These are phyloP conservation scores for Eucidaris tribuloides DNA, from an alignment of 35 echinoderm and acorn worm genomes.

Conservation along the genomic window DNA sequence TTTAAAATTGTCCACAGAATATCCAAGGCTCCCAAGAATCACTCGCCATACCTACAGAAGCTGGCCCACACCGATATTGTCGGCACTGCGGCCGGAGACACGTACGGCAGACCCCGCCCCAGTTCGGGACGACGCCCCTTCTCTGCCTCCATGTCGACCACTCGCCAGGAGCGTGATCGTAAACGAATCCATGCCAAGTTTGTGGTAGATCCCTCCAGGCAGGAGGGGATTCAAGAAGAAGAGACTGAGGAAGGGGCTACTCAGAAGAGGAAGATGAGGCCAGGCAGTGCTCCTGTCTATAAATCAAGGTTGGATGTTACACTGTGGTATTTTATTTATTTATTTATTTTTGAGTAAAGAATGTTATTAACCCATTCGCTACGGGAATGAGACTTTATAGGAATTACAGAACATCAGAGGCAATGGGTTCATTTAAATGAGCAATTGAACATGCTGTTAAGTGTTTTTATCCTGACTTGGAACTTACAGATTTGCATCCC, in stretches of 20 bases:
- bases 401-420: too few relatives aligned
- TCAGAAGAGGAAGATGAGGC: slow-evolving; percentile 42
- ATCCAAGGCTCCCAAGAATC: slow-evolving; percentile 37
- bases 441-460: too few relatives aligned
- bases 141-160: slow-evolving; percentile 34
- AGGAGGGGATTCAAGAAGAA: slow-evolving; percentile 5
- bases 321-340: too few relatives aligned
- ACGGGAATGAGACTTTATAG: too few relatives aligned
- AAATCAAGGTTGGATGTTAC: slow-evolving; percentile 55
- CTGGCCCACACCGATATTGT: slow-evolving; percentile 51
- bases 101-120: not conserved
- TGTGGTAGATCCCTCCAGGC: slow-evolving; percentile 43
- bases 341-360: too few relatives aligned
- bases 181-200: slow-evolving; percentile 77
- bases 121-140: slow-evolving; percentile 34
- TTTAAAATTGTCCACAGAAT: slow-evolving; percentile 48
- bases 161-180: slow-evolving; percentile 34
- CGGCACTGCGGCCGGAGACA: not conserved
- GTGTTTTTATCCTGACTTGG: too few relatives aligned
- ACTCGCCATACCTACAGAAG: slow-evolving; percentile 80
- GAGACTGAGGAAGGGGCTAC: slow-evolving; percentile 43
- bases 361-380: too few relatives aligned
- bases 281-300: slow-evolving; percentile 84
- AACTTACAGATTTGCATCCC: too few relatives aligned
- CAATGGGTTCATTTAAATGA: too few relatives aligned